Evolutionary conservation across 2,797 vertebrate species (phyloP), one percentile per base, ranked within the genome.

Genomic region (Erithacus rubecula): DNA sequence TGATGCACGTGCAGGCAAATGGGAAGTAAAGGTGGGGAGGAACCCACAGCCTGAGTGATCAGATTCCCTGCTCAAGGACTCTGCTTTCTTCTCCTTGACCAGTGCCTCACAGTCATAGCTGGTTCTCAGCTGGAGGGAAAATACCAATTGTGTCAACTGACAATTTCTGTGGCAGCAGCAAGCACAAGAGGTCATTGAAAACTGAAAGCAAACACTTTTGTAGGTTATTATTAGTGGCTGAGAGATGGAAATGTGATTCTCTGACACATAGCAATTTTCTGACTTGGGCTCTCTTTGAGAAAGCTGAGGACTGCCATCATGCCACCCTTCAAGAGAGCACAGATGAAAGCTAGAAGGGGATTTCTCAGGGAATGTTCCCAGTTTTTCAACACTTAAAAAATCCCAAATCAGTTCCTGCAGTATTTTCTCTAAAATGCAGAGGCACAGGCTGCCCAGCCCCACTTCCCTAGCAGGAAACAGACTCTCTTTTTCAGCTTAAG

Each of bases 201-300:
- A 94, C 71, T 75, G 71, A 85, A 70, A 96, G 63, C 44, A 55
- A 94, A 85, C 80, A 74, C 65, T 96, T 95, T 29, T 51, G 65
- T 87, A 90, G 72, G 87, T 86, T 96, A 67, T 84, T 94, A 87
- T 93, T 97, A 89, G 93, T 89, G 93, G 87, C 69, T 88, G 49
- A 4, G 14, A 94, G 87, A 92, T 90, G 69, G 95, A 96, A 97
- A 96, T 69, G 37, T 55, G 94, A 96, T 77, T 96, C 56, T 87
- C 63, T 90, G 63, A 43, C 58, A 89, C 87, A 68, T 0, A 85
- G 36, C 30, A 85, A 81, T 91, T 92, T 96, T 97, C 77, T 93
- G 91, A 89, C 69, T 95, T 87, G 78, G 52, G 39, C 56, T 89
- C 2, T 55, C 47, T 78, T 77, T 68, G 43, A 87, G 86, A 80